phyloP scores from a whole-genome alignment of 1,140 invertebrate species.

The Temnothorax longispinosus region DNA sequence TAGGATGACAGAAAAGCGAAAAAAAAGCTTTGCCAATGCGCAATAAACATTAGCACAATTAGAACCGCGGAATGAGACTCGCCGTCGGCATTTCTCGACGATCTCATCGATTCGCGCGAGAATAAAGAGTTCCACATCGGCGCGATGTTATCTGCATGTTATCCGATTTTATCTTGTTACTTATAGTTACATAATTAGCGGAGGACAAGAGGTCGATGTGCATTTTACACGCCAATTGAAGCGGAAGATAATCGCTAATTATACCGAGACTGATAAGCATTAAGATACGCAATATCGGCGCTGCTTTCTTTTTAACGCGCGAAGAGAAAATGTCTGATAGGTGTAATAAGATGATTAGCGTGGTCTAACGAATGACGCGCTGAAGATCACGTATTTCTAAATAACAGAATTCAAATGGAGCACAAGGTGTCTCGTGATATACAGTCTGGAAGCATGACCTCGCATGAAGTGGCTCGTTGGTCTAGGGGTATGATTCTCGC shows the following conservation, averaged over 20 bases:
- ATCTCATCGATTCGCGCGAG: background rate
- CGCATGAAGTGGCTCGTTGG: conserved; percentile 88
- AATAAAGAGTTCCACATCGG: background rate
- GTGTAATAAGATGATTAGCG: background rate
- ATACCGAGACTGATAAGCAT: background rate
- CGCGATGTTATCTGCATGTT: conserved; percentile 2
- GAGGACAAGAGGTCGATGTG: background rate
- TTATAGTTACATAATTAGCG: background rate
- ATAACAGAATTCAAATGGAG: background rate
- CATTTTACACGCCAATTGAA: background rate
- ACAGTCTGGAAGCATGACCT: background rate
- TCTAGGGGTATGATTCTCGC: conserved; percentile 93
- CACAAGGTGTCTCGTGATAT: background rate
- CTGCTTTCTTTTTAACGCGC: background rate
- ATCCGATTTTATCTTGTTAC: conserved; percentile 28
- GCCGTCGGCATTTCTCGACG: background rate
- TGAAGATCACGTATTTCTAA: background rate
- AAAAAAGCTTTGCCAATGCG: background rate
- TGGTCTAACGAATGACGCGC: too few species aligned
- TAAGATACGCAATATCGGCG: too few species aligned
- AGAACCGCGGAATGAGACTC: background rate
- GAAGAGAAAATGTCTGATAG: too few species aligned
- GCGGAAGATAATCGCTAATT: conserved; percentile 6
- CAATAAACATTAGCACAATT: background rate
- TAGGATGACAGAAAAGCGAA: background rate